phyloP scores from a whole-genome alignment of 37 sponge, comb jelly and placozoan genomes.

The Chondrosia reniformis region DNA sequence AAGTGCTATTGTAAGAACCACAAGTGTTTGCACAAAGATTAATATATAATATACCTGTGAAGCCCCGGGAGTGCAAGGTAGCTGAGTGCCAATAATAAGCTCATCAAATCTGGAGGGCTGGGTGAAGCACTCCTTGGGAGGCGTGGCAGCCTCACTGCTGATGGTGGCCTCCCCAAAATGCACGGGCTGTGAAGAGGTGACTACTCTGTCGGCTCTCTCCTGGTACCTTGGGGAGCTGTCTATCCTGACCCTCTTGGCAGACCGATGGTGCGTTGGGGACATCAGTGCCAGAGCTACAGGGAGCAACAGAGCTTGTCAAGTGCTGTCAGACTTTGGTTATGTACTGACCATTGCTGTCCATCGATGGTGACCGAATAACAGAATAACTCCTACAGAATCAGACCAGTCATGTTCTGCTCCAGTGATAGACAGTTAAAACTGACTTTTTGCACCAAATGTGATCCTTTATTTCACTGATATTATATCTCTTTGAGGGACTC shows the following conservation, averaged over 20 bases:
- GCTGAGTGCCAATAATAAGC: conserved; percentile 71
- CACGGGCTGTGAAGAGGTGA: conserved; percentile 62
- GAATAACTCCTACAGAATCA: background rate
- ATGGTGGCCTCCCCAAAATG: conserved; percentile 1
- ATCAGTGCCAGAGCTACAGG: background rate
- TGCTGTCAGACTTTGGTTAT: background rate
- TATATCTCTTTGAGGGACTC: conserved; percentile 44
- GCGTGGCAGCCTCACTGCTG: background rate
- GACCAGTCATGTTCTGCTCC: background rate
- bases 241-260: conserved; percentile 43
- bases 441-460: conserved; percentile 81
- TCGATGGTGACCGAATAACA: background rate
- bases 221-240: conserved; percentile 75
- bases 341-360: background rate
- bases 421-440: background rate
- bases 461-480: conserved; percentile 59
- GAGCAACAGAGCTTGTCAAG: background rate
- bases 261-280: conserved; percentile 16
- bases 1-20: background rate
- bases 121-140: conserved; percentile 60
- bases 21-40: background rate
- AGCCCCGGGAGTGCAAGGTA: conserved; percentile 81
- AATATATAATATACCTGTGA: conserved; percentile 71
- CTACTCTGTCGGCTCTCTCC: conserved; percentile 55
- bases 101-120: conserved; percentile 84